phyloP scores from a whole-genome alignment of 2,797 vertebrate species.

The Protosalanx chinensis region DNA sequence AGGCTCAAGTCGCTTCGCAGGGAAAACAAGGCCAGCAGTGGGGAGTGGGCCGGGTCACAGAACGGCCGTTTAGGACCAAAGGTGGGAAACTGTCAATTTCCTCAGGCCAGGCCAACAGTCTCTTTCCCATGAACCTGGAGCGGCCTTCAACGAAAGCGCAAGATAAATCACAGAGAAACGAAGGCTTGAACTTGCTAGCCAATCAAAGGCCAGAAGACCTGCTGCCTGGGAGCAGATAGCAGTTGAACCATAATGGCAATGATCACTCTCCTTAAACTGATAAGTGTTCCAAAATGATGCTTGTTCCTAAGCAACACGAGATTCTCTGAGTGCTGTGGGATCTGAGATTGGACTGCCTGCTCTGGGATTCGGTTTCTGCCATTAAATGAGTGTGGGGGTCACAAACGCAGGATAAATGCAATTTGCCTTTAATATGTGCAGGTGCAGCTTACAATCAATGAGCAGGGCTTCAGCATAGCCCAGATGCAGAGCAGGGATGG shows the following conservation, averaged over 20 bases:
- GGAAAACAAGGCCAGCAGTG: slow-evolving; percentile 50
- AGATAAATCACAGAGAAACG: slow-evolving; percentile 34
- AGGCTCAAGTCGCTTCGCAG: slow-evolving; percentile 17
- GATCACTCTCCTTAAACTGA: slow-evolving; percentile 21
- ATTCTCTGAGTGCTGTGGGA: slow-evolving; percentile 27
- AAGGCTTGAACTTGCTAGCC: slow-evolving; percentile 32
- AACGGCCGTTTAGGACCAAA: slow-evolving; percentile 43
- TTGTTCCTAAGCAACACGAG: slow-evolving; percentile 60
- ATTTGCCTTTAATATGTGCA: slow-evolving; percentile 7
- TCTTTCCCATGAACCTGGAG: slow-evolving; percentile 67
- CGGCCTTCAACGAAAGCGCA: slow-evolving; percentile 48
- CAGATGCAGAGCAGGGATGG: background rate
- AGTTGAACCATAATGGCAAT: slow-evolving; percentile 23
- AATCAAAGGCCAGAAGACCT: slow-evolving; percentile 19
- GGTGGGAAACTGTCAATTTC: slow-evolving; percentile 65
- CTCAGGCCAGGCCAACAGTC: slow-evolving; percentile 54
- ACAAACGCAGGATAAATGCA: slow-evolving; percentile 20
- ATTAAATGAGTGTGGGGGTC: slow-evolving; percentile 5
- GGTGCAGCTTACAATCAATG: slow-evolving; percentile 15
- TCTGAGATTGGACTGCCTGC: slow-evolving; percentile 8
- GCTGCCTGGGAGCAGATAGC: slow-evolving; percentile 15
- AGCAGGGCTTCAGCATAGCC: background rate
- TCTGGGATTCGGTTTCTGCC: slow-evolving; percentile 32
- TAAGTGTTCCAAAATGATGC: slow-evolving; percentile 36
- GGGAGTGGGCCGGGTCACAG: slow-evolving; percentile 51